These are phyloP conservation scores for Embiotoca jacksoni DNA, from an alignment of 2,113 vertebrate genomes.

Conservation along the genomic window DNA sequence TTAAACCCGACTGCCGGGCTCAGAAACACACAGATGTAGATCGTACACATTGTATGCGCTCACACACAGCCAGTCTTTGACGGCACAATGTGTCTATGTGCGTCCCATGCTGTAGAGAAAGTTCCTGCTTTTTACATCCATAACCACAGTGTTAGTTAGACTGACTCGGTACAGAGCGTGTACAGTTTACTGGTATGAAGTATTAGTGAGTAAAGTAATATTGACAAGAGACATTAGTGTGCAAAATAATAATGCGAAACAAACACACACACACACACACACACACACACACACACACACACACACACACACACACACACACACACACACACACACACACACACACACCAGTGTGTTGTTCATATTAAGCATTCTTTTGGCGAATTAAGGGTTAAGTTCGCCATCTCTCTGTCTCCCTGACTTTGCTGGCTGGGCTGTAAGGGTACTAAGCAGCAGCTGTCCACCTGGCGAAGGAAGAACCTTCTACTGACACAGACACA, in stretches of 20 bases:
- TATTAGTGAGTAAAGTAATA: constrained; percentile 21
- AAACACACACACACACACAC: too few relatives aligned
- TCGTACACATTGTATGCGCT: constrained; percentile 28
- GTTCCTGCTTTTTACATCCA: neutral
- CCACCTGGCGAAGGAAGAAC: constrained; percentile 82
- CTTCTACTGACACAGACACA: constrained; percentile 62
- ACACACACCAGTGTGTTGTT: constrained; percentile 18
- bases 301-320: too few relatives aligned
- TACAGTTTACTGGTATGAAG: neutral
- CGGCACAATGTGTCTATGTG: neutral
- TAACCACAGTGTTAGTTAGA: neutral
- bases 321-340: neutral
- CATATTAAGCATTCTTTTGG: constrained; percentile 38
- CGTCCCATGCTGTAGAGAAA: constrained; percentile 4
- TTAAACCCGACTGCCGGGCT: constrained; percentile 77
- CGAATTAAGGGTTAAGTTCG: constrained; percentile 72
- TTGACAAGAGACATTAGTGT: constrained; percentile 18
- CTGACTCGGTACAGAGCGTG: neutral
- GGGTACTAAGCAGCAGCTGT: constrained; percentile 84
- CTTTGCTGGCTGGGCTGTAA: constrained; percentile 77
- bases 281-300: too few relatives aligned
- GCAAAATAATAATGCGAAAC: constrained; percentile 3
- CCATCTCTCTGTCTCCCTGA: constrained; percentile 66
- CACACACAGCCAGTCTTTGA: constrained; percentile 30
- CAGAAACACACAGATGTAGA: constrained; percentile 65